Base-by-base conservation (phyloP, 2,888 invertebrate genomes). In the Ichneumoninae sp. region DNA sequence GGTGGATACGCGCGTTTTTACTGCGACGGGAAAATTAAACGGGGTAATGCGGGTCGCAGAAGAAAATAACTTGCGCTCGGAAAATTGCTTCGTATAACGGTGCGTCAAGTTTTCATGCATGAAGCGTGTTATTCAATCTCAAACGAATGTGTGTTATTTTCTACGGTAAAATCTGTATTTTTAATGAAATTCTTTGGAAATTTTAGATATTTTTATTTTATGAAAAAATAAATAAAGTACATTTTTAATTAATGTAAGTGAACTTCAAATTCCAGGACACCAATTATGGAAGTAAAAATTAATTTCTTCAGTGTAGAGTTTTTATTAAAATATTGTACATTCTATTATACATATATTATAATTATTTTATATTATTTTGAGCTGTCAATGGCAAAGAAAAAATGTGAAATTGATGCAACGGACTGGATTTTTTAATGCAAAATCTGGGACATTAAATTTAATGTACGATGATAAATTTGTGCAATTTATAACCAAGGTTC, bases 21-120 rank as follows among this genome's bases (percentile, higher is more conserved):
- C 52, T 22, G 13, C 0, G 33, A 33, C 44, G 0, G 33, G 2
- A n/a, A 33, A 63, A 63, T 33, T 16, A 7, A 13, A 1, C 33
- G 70, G 44, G 70, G 54, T n/a, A 66, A 73, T 71, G 54, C 16
- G 57, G 36, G 26, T 80, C 70, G 19, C 47, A 22, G 33, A 19
- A 30, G 63, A 44, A 69, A 60, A 63, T 33, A 19, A 36, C 36
- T 70, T 70, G 16, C 40, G 10, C 10, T 40, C 13, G 4, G 16
- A 47, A 47, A 47, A 47, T 16, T 40, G 40, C 40, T 10, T 40
- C 40, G 1, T 2, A 8, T 3, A 40, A 6, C 1, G 36, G 36
- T 36, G 5, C 5, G 5, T 7, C 0, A 40, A 3, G 8, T 40
- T 10, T 40, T 10, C 10, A 3, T 40, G 40, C 8, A 40, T 40